Conservation (phyloP, 2,888 invertebrate species). For the Netelia inedita region DNA sequence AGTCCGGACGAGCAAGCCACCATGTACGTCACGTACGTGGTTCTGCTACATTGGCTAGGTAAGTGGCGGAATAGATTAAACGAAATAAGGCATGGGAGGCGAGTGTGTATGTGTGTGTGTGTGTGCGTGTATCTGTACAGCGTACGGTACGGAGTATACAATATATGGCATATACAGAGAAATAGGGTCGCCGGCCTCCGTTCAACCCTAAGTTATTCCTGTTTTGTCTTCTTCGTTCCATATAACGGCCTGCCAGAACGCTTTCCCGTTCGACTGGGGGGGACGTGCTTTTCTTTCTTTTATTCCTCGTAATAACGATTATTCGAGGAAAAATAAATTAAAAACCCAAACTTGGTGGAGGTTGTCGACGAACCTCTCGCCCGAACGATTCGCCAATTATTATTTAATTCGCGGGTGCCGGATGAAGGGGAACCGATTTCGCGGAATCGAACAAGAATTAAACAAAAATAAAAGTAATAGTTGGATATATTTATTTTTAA, state of each 20-base stretch:
- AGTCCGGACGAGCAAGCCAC: background rate
- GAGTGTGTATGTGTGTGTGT: no score
- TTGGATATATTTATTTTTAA: no score
- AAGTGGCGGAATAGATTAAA: slow-evolving; percentile 1
- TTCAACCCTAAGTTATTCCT: background rate
- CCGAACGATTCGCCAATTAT: background rate
- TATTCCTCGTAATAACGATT: background rate
- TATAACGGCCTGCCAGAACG: background rate
- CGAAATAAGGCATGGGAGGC: background rate
- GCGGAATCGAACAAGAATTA: no score
- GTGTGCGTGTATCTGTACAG: background rate
- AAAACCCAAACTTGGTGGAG: background rate
- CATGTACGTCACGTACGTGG: slow-evolving; percentile 29
- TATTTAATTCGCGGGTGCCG: background rate
- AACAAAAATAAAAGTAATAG: no score
- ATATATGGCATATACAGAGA: background rate
- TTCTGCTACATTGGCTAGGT: slow-evolving; percentile 2
- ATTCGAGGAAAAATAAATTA: background rate
- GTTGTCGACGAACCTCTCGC: background rate
- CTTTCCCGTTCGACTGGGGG: background rate
- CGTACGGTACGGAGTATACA: background rate
- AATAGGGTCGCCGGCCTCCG: background rate
- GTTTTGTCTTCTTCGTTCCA: background rate
- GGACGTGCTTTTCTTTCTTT: background rate
- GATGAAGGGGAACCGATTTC: background rate